phyloP scores from a whole-genome alignment of 2,113 vertebrate genomes.

The Megalops atlanticus region DNA sequence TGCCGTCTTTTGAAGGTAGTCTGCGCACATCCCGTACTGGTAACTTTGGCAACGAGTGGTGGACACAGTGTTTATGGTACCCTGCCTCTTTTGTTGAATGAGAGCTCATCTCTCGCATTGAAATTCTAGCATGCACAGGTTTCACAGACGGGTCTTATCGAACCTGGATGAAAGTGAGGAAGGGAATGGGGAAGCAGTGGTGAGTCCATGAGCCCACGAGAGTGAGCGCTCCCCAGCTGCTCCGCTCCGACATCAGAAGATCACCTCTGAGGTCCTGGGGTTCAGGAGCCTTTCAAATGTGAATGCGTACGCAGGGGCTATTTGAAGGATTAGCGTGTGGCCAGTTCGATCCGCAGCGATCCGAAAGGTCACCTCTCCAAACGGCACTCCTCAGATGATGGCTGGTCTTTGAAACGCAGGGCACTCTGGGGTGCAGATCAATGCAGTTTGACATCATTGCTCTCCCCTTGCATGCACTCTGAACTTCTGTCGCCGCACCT shows the following conservation, averaged over 20 bases:
- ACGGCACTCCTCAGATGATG: slow-evolving; percentile 54
- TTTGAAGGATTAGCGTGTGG: slow-evolving; percentile 64
- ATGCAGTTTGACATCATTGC: slow-evolving; percentile 63
- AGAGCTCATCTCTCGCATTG: neutral
- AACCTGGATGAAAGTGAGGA: slow-evolving; percentile 11
- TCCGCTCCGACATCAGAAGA: slow-evolving; percentile 62
- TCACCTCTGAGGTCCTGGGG: slow-evolving; percentile 48
- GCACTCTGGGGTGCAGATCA: slow-evolving; percentile 54
- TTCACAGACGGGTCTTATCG: neutral
- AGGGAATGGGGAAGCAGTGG: slow-evolving; percentile 17
- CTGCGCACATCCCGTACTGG: neutral
- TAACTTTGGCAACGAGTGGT: neutral
- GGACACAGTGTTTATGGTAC: neutral
- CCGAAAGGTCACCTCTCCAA: slow-evolving; percentile 66
- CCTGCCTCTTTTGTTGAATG: neutral
- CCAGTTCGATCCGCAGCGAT: slow-evolving; percentile 48
- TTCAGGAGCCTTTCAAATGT: slow-evolving; percentile 64
- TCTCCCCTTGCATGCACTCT: slow-evolving; percentile 17
- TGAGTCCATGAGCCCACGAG: neutral
- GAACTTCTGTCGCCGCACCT: neutral
- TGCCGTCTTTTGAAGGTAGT: neutral
- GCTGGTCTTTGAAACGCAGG: slow-evolving; percentile 58
- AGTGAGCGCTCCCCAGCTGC: slow-evolving; percentile 31
- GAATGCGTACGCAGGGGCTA: slow-evolving; percentile 57
- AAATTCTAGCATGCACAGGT: neutral